Evolutionary conservation across 2,888 invertebrate genomes (phyloP).

Genomic region (Eupithecia insigniata): DNA sequence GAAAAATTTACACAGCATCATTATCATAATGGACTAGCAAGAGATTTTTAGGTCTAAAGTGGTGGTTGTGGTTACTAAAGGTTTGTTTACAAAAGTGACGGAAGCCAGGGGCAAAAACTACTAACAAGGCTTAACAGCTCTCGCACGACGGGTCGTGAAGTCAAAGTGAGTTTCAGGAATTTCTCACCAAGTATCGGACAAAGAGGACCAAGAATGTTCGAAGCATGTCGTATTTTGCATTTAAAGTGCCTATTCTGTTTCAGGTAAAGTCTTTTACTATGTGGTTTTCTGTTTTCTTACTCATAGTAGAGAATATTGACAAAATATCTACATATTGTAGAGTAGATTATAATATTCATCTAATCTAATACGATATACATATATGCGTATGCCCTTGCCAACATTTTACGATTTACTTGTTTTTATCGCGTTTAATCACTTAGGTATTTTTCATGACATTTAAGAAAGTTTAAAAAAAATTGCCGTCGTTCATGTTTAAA

Average conservation of each 20-base stretch:
- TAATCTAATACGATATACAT: no score
- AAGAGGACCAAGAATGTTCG: not conserved
- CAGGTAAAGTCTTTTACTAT: not conserved
- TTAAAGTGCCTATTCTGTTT: not conserved
- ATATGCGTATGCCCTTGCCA: no score
- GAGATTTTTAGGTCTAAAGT: not conserved
- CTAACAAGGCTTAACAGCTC: not conserved
- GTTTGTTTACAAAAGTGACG: not conserved
- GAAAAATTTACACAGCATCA: not conserved
- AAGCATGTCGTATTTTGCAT: slow-evolving; percentile 4
- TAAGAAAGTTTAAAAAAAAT: no score
- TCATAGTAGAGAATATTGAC: not conserved
- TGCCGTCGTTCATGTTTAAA: no score
- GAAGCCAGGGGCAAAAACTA: not conserved
- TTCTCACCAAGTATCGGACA: not conserved
- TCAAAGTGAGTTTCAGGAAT: not conserved
- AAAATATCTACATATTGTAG: not conserved
- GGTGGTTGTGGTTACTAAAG: not conserved
- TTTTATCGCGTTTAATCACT: no score
- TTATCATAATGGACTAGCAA: not conserved
- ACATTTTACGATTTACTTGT: no score
- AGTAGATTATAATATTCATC: no score
- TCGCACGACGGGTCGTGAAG: not conserved
- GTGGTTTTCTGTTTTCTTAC: not conserved
- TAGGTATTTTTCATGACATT: no score